A percentile compares a stretch with the other conserved stretches of the same genome.
Evolutionary conservation across 2,797 vertebrate species (phyloP).

Genomic region (Gymnothorax javanicus): DNA sequence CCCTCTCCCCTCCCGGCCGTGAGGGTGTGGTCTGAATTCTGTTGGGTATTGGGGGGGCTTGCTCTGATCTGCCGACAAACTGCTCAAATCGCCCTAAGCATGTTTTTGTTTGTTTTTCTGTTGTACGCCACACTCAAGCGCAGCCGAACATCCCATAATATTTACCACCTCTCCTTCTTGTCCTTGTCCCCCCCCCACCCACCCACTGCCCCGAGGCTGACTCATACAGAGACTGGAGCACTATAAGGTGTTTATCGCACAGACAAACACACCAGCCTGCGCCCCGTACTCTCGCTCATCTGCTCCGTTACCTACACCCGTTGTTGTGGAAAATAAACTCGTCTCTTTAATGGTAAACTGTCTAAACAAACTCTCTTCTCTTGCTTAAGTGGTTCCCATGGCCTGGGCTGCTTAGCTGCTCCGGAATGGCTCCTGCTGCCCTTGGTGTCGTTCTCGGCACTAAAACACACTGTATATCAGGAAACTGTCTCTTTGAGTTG

Average conservation of each 20-base stretch:
- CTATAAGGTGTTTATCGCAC: slow-evolving; percentile 14
- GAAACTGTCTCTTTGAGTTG: slow-evolving; percentile 3
- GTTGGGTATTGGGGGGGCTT: no score
- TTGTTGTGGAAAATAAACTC: slow-evolving; percentile 18
- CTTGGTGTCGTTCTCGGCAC: background rate
- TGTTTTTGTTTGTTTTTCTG: background rate
- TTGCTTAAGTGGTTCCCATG: slow-evolving; percentile 1
- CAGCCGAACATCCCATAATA: background rate
- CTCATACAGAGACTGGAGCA: background rate
- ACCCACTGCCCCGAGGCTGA: background rate
- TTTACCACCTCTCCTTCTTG: background rate
- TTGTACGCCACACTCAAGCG: background rate
- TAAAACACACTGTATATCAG: slow-evolving; percentile 11
- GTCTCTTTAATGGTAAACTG: background rate
- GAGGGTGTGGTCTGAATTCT: accelerated
- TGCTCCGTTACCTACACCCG: background rate
- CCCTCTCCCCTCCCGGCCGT: background rate
- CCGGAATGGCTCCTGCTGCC: background rate
- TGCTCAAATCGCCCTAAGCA: background rate
- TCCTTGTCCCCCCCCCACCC: background rate
- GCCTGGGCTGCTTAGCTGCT: background rate
- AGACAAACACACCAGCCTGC: background rate
- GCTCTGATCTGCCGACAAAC: background rate
- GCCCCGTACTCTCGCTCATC: background rate
- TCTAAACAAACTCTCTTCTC: slow-evolving; percentile 1